Evolutionary conservation across 1,140 invertebrate genomes (phyloP), one percentile per base, ranked within the genome.

Genomic region (Drosophila bipectinata): DNA sequence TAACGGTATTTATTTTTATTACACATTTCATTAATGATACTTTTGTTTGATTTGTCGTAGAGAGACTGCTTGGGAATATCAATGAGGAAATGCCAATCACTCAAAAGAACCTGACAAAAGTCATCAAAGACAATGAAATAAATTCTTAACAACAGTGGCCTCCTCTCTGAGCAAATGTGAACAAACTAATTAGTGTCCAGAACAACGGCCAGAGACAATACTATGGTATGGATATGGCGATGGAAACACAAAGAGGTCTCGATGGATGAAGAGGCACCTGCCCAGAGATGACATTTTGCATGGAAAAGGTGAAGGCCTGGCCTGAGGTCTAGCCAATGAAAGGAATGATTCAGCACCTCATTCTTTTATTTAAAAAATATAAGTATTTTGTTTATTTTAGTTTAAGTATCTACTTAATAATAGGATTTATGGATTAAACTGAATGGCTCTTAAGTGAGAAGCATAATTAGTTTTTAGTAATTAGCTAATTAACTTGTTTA

Each of bases 141-240:
- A 60, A 74, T 77, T 66, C 55, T 63, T 52, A 69, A 74, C 56
- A 61, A 68, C 55, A 37, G 66, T 44, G 28, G 18, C 12, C 7
- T n/a, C 7, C 7, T n/a, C 7, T 37, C 26, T 37, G 32, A 77
- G 41, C 56, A 72, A 79, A 80, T 71, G 57, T 59, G 54, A 71
- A 61, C 72, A 79, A 67, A 61, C 77, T 77, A 77, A 81, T 79
- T 79, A 72, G 72, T 49, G 62, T 57, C 30, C 60, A 64, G 60
- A 74, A 66, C 54, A 56, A 54, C 10, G 44, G 18, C 44, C 53
- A n/a, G 14, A n/a, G 18, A 18, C 34, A 24, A n/a, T 7, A 28
- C 26, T 28, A 7, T 7, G 5, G 26, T 28, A 7, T 7, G 5
- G 26, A 24, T 52, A 52, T 32, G 47, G 32, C 26, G 55, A 37